Conservation (phyloP, 2,797 vertebrate species). For the Poecile montanus region DNA sequence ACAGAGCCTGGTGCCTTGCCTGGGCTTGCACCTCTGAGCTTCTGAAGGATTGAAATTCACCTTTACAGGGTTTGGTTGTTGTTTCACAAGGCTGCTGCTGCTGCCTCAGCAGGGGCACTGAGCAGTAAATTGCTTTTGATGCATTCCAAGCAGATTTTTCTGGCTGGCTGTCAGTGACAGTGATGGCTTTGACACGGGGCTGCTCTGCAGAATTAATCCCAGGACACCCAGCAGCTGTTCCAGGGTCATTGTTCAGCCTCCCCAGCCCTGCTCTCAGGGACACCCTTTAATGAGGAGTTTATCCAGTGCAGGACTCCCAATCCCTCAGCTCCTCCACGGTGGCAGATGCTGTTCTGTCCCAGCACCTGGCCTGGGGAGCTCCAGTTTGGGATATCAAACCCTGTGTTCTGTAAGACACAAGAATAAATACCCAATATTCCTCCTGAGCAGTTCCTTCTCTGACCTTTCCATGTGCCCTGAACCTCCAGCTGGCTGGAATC, state of each 20-base stretch:
- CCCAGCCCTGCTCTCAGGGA: not conserved
- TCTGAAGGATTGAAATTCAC: not conserved
- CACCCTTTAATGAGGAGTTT: not conserved
- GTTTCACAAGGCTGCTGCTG: not conserved
- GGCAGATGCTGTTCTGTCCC: conserved; percentile 16
- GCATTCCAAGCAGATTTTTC: conserved; percentile 44
- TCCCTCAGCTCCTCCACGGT: not conserved
- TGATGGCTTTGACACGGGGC: conserved; percentile 44
- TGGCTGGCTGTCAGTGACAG: conserved; percentile 36
- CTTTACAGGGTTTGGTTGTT: not conserved
- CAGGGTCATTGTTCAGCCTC: conserved; percentile 23
- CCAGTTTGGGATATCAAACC: not conserved
- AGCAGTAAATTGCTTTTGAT: conserved; percentile 61
- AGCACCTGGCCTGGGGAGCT: not conserved
- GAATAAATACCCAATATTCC: not conserved
- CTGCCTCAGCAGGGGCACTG: conserved; percentile 43
- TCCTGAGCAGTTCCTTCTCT: not conserved
- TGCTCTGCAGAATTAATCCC: conserved; percentile 18
- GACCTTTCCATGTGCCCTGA: not conserved
- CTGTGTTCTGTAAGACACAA: not conserved
- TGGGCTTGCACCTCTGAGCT: not conserved
- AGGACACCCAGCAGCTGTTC: conserved; percentile 44
- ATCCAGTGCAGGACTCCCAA: not conserved
- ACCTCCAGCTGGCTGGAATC: not conserved
- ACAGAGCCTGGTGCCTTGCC: not conserved